Evolutionary conservation across 2,113 vertebrate species (phyloP).

Genomic region (Hucho hucho): DNA sequence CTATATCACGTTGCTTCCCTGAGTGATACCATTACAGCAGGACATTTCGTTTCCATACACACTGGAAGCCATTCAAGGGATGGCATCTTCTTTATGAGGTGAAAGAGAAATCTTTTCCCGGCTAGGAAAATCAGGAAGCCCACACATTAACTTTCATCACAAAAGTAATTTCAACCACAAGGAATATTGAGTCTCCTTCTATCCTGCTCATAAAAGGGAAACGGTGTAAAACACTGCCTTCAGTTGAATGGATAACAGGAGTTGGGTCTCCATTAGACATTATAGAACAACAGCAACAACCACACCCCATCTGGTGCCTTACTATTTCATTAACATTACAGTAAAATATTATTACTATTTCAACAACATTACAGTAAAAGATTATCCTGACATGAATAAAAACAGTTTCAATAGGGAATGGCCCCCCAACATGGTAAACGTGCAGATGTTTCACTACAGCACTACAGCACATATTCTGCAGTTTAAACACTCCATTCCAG

Average conservation of each 20-base stretch:
- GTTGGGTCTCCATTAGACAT: conserved; percentile 76
- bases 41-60: conserved; percentile 80
- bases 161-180: conserved; percentile 66
- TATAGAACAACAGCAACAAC: conserved; percentile 59
- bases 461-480: background rate
- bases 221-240: conserved; percentile 67
- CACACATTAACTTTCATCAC: conserved; percentile 79
- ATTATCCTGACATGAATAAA: conserved; percentile 35
- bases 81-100: conserved; percentile 70
- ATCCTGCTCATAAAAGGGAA: conserved; percentile 66
- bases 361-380: conserved; percentile 25
- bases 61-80: conserved; percentile 59
- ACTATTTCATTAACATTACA: conserved; percentile 40
- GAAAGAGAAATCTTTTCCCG: conserved; percentile 64
- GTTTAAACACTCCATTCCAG: conserved; percentile 33
- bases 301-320: conserved; percentile 55
- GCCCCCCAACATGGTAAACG: conserved; percentile 37
- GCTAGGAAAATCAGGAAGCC: conserved; percentile 68
- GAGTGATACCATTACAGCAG: conserved; percentile 66
- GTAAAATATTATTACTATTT: too few relatives aligned
- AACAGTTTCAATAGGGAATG: conserved; percentile 36
- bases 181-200: conserved; percentile 47
- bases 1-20: conserved; percentile 34
- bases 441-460: conserved; percentile 31
- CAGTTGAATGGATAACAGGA: conserved; percentile 72